Evolutionary conservation across 2,888 invertebrate genomes (phyloP), one percentile per base, ranked within the genome.

Genomic region (Apodemia hepburni): DNA sequence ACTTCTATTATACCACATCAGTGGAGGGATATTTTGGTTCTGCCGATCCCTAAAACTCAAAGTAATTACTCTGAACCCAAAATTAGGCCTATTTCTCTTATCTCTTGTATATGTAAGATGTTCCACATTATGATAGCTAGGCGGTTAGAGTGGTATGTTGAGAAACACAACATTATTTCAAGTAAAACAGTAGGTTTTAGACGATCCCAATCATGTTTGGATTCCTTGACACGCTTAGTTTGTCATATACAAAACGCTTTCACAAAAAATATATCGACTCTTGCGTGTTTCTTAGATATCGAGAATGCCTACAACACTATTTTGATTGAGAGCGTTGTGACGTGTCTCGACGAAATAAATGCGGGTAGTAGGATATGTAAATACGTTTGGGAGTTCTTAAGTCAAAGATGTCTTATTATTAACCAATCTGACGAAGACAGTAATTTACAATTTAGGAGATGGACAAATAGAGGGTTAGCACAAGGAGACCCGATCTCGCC

Each of bases 401-500:
- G 33, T 58, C 35, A 60, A 49, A 47, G 60, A 29, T 42, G 49
- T 58, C 45, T 64, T 33, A 59, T 35, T 45, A 61, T 61, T 29
- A 42, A 33, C 54, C 5, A 42, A 18, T 27, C 22, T 22, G 8
- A 12, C 6, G 51, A 47, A 9, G 35, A 11, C 35, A 45, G 35
- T n/a, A 62, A 29, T 57, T 63, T 5, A 61, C 62, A 3, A 61
- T 11, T 35, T 9, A 35, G 11, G 11, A 35, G 35, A 2, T 35
- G 35, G 35, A 35, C 35, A 3, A 35, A 35, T 11, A 35, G 35
- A 11, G 35, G 35, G 9, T 35, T 35, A 35, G 35, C 35, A 35
- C 35, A 68, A 57, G 66, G 65, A 22, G 66, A 68, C 49, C 66
- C 66, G 15, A 45, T 68, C 17, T 66, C 68, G 18, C 68, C 68